Evolutionary conservation across 2,113 vertebrate genomes (phyloP), one percentile per base, ranked within the genome.

Genomic region (Mobula birostris): DNA sequence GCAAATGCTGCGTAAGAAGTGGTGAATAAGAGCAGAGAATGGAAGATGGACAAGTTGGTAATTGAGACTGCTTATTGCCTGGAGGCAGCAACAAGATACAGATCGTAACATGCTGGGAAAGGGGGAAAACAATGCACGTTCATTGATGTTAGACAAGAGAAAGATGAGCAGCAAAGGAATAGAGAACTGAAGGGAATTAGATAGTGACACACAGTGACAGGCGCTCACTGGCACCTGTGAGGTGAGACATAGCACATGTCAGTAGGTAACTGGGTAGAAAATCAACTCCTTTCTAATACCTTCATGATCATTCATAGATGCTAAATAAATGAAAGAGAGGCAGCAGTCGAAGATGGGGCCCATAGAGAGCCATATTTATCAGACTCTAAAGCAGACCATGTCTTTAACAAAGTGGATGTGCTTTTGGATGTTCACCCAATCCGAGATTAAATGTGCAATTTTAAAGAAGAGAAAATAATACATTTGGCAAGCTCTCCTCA

Each of bases 221-320:
- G 40, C 17, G 15, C 7, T 9, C 19, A 7, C 90, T 32, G 74
- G 36, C 1, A 7, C 70, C 63, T 0, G 15, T 91, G 88, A 91
- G 88, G 91, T 93, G n/a, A 76, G 70, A 93, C 32, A 93, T 14
- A 93, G 74, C 68, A 72, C 24, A 74, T 93, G 91, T 40, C 40
- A 93, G 32, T 40, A 7, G 24, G 70, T 21, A 74, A 93, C 21
- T 24, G 72, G 91, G 40, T 56, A 27, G 85, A 88, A 63, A 88
- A 63, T 68, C 29, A 88, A 68, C 91, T 72, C 40, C 19, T 70
- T 40, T 70, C 32, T 93, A 15, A 93, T 74, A 93, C 68, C 24
- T 27, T 93, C 29, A 56, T 56, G 48, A 29, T 74, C 9, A 93
- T 72, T 29, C 48, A 56, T 72, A 21, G 5, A 70, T 74, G 40